phyloP scores from a whole-genome alignment of 2,797 vertebrate genomes.

The Sebastiscus tertius region DNA sequence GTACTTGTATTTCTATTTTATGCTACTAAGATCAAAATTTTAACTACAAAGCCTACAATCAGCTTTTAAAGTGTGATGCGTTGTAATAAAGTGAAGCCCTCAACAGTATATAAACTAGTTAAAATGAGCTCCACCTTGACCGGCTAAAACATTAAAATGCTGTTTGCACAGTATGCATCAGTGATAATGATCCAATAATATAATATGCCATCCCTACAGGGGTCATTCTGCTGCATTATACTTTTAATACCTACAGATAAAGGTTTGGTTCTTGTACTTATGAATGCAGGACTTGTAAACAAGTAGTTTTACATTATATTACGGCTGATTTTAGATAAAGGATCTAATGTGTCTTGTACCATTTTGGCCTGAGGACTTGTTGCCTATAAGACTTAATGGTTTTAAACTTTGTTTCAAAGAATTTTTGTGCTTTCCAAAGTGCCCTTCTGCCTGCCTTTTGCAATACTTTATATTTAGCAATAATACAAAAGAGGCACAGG shows the following conservation, averaged over 20 bases:
- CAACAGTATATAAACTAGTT: not conserved
- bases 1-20: too few species aligned
- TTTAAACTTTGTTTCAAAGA: not conserved
- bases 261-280: not conserved
- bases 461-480: not conserved
- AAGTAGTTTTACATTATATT: not conserved
- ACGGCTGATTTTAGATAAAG: not conserved
- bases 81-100: too few species aligned
- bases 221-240: not conserved
- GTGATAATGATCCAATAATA: not conserved
- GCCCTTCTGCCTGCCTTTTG: not conserved
- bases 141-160: not conserved
- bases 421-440: not conserved
- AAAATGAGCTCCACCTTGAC: not conserved
- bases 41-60: too few species aligned
- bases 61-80: too few species aligned
- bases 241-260: too few species aligned
- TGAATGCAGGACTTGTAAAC: too few species aligned
- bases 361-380: not conserved
- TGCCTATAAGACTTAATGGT: not conserved
- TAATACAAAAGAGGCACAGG: not conserved
- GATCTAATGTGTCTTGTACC: too few species aligned
- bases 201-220: not conserved
- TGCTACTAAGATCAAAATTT: rapidly evolving
- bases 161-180: not conserved